phyloP scores from a whole-genome alignment of 2,113 vertebrate genomes.

The Coptodon rendalli region DNA sequence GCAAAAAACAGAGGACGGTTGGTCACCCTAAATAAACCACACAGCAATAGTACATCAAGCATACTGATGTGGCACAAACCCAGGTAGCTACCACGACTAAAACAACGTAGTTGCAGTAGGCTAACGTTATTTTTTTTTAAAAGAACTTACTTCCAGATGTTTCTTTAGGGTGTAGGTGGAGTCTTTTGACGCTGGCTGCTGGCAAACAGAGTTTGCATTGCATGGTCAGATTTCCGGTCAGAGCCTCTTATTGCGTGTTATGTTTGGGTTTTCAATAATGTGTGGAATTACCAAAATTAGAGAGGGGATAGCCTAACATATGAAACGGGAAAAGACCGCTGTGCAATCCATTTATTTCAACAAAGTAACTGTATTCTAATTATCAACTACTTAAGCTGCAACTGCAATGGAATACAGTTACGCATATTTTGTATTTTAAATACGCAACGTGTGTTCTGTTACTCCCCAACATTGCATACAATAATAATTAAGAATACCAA shows the following conservation, averaged over 20 bases:
- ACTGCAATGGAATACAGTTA: not conserved
- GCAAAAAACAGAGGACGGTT: not conserved
- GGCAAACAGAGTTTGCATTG: not conserved
- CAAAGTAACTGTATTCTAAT: not conserved
- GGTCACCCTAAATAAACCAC: not conserved
- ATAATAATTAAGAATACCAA: not conserved
- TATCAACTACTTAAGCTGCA: not conserved
- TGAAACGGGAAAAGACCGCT: not conserved
- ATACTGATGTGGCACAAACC: not conserved
- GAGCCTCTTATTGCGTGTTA: not conserved
- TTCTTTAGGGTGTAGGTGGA: not conserved
- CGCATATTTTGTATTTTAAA: not conserved
- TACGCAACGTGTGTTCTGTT: not conserved
- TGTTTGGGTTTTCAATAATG: not conserved
- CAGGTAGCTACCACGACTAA: not conserved
- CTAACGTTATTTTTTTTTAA: accelerated
- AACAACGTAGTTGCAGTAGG: not conserved
- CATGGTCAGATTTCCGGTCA: not conserved
- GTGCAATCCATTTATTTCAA: not conserved
- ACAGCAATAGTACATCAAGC: not conserved
- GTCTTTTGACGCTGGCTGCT: not conserved
- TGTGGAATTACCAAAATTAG: not conserved
- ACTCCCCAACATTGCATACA: not conserved
- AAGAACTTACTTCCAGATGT: not conserved
- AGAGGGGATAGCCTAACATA: not conserved